Evolutionary conservation across 2,888 invertebrate genomes (phyloP).

Genomic region (Agonopterix subpropinquella): DNA sequence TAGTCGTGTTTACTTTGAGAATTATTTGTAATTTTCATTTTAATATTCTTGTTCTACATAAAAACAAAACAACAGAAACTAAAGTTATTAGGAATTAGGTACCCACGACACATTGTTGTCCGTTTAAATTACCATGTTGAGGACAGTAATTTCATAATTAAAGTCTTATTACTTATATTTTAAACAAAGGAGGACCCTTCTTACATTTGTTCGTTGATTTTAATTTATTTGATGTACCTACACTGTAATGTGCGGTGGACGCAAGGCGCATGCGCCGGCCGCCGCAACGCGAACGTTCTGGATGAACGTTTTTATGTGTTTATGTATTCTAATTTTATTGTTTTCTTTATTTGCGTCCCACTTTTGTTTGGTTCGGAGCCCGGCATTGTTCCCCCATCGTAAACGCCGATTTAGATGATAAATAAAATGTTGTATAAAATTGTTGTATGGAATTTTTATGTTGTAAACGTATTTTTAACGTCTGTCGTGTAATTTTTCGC

Average conservation of each 20-base stretch:
- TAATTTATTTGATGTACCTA: slow-evolving; percentile 49
- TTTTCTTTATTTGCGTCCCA: slow-evolving; percentile 76
- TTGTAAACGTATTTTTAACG: slow-evolving; percentile 11
- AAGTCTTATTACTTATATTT: too few species aligned
- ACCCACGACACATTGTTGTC: too few species aligned
- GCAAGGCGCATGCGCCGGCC: slow-evolving; percentile 48
- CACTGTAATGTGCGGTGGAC: slow-evolving; percentile 40
- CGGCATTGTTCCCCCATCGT: slow-evolving; percentile 71
- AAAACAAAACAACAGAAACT: too few species aligned
- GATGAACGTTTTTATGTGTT: slow-evolving; percentile 70
- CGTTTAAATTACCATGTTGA: too few species aligned
- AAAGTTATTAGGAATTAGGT: too few species aligned
- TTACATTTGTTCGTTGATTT: slow-evolving; percentile 28
- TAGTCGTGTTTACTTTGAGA: too few species aligned
- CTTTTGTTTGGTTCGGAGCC: slow-evolving; percentile 71
- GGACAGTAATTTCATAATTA: too few species aligned
- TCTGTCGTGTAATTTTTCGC: background rate
- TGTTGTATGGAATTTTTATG: slow-evolving; percentile 18
- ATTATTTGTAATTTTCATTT: too few species aligned
- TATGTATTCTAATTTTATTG: slow-evolving; percentile 76
- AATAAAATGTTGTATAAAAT: slow-evolving; percentile 67
- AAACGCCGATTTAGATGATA: slow-evolving; percentile 75
- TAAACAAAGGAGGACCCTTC: background rate
- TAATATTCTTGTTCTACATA: too few species aligned
- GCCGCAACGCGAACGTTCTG: slow-evolving; percentile 53